Percentiles rank a stretch among this genome's conserved stretches.
These are phyloP conservation scores for Mesochorus sp. DNA, from an alignment of 2,888 invertebrate species.

Conservation along the genomic window DNA sequence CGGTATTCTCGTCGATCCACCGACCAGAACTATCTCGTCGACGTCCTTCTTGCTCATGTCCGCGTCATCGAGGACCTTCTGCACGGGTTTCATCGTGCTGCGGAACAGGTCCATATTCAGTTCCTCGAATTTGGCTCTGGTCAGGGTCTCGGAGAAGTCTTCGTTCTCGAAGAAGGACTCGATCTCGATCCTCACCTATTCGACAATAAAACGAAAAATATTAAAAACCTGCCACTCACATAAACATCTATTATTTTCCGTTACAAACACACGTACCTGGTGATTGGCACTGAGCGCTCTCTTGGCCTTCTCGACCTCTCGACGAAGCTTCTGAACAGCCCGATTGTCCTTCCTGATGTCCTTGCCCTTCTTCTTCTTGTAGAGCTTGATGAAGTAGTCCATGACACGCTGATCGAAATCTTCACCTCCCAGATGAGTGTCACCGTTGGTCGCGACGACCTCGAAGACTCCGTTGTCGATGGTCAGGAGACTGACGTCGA, in stretches of 20 bases:
- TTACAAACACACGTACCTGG: conserved; percentile 84
- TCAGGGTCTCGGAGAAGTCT: conserved; percentile 98
- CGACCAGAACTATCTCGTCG: conserved; percentile 99
- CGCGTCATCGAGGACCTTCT: conserved; percentile 97
- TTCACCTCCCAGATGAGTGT: conserved; percentile 99
- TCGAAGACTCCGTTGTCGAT: conserved; percentile 99
- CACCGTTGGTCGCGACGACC: conserved; percentile 95
- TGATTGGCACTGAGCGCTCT: conserved; percentile 96
- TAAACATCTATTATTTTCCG: too few relatives aligned
- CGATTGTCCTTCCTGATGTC: conserved; percentile 97
- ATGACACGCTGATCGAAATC: conserved; percentile 99
- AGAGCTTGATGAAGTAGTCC: conserved; percentile 99
- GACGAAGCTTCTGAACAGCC: conserved; percentile 97
- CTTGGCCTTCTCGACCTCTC: conserved; percentile 99
- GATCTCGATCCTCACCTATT: conserved; percentile 96
- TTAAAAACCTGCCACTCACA: too few relatives aligned
- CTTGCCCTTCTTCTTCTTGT: conserved; percentile 99
- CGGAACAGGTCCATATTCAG: conserved; percentile 91
- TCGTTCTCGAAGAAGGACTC: conserved; percentile 99
- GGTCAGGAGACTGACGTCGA: conserved; percentile 98
- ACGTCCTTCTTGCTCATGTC: conserved; percentile 99
- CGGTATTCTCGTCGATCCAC: conserved; percentile 99
- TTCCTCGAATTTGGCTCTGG: conserved; percentile 99
- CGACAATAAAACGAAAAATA: conserved; percentile 10
- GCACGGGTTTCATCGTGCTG: conserved; percentile 88